These are phyloP conservation scores for Thereva unica DNA, from an alignment of 2,888 invertebrate species.

Conservation along the genomic window DNA sequence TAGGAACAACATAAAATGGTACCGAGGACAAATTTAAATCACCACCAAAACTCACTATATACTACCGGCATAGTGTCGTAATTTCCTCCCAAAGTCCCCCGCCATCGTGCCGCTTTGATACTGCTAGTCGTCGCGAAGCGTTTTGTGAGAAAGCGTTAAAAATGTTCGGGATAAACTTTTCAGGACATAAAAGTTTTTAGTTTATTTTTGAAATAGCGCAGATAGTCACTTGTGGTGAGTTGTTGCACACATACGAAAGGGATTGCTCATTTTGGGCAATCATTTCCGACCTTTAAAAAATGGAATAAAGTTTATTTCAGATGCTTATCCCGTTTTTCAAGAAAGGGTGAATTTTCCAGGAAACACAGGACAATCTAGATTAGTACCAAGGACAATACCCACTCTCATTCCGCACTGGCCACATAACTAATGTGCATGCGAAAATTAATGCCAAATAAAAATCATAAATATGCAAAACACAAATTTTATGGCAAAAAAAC, in stretches of 20 bases:
- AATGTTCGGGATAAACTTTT: conserved; percentile 35
- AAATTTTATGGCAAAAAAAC: conserved; percentile 20
- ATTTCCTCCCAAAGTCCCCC: conserved; percentile 10
- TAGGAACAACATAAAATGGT: conserved; percentile 34
- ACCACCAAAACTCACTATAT: conserved; percentile 36
- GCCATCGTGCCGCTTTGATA: not conserved
- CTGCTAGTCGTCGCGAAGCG: not conserved
- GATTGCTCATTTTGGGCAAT: conserved; percentile 24
- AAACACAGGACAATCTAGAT: no score
- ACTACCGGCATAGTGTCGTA: conserved; percentile 26
- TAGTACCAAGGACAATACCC: no score
- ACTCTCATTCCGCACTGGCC: no score
- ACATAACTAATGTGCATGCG: not conserved
- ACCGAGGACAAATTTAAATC: conserved; percentile 42
- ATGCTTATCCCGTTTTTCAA: not conserved
- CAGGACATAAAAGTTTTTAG: conserved; percentile 24
- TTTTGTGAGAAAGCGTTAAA: conserved; percentile 35
- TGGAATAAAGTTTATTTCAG: not conserved
- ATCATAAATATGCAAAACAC: conserved; percentile 17
- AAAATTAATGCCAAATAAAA: conserved; percentile 1
- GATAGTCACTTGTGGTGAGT: conserved; percentile 5
- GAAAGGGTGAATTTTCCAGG: no score
- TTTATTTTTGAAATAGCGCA: conserved; percentile 18
- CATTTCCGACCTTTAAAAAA: conserved; percentile 20
- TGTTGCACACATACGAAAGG: not conserved